Percentiles rank a stretch among this genome's conserved stretches.
These are phyloP conservation scores for Symphodus melops DNA, from an alignment of 2,113 vertebrate species.

Conservation along the genomic window DNA sequence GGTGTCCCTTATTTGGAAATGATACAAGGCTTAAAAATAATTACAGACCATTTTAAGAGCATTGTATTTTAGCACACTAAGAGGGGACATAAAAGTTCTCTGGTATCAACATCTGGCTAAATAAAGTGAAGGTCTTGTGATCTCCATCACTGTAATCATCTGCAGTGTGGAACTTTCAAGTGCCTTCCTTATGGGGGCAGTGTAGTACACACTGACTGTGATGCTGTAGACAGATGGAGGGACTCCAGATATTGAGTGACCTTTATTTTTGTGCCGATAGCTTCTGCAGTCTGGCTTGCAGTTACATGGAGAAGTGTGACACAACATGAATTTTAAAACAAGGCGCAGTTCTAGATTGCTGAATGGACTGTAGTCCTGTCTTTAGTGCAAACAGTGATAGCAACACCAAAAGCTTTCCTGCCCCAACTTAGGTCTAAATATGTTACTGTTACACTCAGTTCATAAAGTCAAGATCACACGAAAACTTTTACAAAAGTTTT, in stretches of 20 bases:
- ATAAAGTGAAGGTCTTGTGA: background rate
- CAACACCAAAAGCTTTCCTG: too few species aligned
- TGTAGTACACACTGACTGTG: constrained; percentile 41
- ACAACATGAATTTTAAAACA: background rate
- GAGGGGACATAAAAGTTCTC: background rate
- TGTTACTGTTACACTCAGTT: background rate
- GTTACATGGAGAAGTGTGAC: background rate
- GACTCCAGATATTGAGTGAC: constrained; percentile 34
- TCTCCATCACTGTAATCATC: background rate
- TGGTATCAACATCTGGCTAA: background rate
- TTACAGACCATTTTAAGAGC: background rate
- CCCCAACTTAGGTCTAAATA: too few species aligned
- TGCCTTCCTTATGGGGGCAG: constrained; percentile 52
- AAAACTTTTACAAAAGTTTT: background rate
- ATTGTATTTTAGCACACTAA: background rate
- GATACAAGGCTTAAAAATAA: constrained; percentile 12
- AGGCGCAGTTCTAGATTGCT: background rate
- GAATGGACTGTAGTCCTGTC: background rate
- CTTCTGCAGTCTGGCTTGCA: constrained; percentile 26
- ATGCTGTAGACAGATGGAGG: constrained; percentile 28
- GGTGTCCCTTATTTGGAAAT: background rate
- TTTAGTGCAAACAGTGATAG: background rate
- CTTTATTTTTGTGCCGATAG: constrained; percentile 19
- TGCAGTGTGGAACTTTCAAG: background rate
- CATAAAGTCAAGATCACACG: background rate